phyloP scores from a whole-genome alignment of 2,797 vertebrate species.

The Sandelia bainsii region DNA sequence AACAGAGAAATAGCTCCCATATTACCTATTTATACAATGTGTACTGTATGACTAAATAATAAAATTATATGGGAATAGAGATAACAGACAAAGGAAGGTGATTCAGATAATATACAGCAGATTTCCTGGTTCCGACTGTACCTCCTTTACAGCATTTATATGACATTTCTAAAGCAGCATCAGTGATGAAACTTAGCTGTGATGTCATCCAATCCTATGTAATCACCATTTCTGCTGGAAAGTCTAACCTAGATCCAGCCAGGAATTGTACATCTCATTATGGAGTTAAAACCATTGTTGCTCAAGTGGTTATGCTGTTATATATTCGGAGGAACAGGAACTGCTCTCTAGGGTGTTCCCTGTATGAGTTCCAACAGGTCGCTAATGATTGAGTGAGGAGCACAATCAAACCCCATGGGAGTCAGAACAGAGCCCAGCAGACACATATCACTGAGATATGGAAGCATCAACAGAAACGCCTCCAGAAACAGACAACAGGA shows the following conservation, averaged over 20 bases:
- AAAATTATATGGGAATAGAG: conserved; percentile 8
- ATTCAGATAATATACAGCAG: neutral
- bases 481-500: conserved; percentile 31
- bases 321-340: conserved; percentile 18
- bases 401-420: conserved; percentile 31
- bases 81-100: neutral
- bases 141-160: conserved; percentile 27
- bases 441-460: conserved; percentile 25
- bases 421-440: conserved; percentile 31
- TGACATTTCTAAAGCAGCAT: conserved; percentile 2
- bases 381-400: conserved; percentile 54
- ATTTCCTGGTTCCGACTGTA: conserved; percentile 8
- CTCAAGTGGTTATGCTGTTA: conserved; percentile 9
- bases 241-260: conserved; percentile 51
- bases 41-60: neutral
- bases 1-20: neutral
- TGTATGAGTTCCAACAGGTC: conserved; percentile 27
- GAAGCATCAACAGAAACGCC: conserved; percentile 34
- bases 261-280: conserved; percentile 42
- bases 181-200: conserved; percentile 61
- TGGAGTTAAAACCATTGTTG: conserved; percentile 34
- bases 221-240: conserved; percentile 36
- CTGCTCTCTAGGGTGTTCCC: conserved; percentile 23
- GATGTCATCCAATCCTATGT: conserved; percentile 46
- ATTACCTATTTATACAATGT: neutral